These are phyloP conservation scores for Euborellia annulipes DNA, from an alignment of 1,140 invertebrate species.

Conservation along the genomic window DNA sequence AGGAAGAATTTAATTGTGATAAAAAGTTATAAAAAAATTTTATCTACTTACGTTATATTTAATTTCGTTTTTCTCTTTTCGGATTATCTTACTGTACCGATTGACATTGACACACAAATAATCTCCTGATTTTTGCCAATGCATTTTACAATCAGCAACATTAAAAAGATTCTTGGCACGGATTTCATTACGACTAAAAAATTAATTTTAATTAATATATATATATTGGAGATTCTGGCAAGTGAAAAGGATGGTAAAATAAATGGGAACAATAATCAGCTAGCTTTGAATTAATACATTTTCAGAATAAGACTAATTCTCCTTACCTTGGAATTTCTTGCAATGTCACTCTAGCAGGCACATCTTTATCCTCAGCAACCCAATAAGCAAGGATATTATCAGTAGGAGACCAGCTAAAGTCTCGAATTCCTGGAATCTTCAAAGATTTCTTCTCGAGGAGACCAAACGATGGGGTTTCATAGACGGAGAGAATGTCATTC, in stretches of 20 bases:
- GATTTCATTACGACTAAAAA: conserved; percentile 63
- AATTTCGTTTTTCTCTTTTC: conserved; percentile 70
- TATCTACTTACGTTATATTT: conserved; percentile 69
- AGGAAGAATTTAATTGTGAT: no score
- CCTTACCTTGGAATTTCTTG: conserved; percentile 61
- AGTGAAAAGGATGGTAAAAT: no score
- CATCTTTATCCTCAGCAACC: conserved; percentile 93
- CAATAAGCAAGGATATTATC: conserved; percentile 95
- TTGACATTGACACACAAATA: conserved; percentile 97
- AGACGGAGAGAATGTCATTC: conserved; percentile 73
- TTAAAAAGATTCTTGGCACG: conserved; percentile 95
- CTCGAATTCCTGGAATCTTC: conserved; percentile 78
- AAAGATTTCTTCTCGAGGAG: conserved; percentile 89
- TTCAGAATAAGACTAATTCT: conserved; percentile 2
- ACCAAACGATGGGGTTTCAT: conserved; percentile 83
- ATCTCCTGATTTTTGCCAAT: conserved; percentile 98
- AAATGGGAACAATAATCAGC: background rate
- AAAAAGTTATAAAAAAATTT: no score
- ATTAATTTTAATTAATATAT: conserved; percentile 7
- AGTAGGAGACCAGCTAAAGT: conserved; percentile 96
- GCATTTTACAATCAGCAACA: conserved; percentile 95
- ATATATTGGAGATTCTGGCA: no score
- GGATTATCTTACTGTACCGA: conserved; percentile 76
- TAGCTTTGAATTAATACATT: background rate
- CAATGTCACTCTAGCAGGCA: conserved; percentile 69